These are phyloP conservation scores for Eremobia ochroleuca DNA, from an alignment of 2,888 invertebrate genomes.

Conservation along the genomic window DNA sequence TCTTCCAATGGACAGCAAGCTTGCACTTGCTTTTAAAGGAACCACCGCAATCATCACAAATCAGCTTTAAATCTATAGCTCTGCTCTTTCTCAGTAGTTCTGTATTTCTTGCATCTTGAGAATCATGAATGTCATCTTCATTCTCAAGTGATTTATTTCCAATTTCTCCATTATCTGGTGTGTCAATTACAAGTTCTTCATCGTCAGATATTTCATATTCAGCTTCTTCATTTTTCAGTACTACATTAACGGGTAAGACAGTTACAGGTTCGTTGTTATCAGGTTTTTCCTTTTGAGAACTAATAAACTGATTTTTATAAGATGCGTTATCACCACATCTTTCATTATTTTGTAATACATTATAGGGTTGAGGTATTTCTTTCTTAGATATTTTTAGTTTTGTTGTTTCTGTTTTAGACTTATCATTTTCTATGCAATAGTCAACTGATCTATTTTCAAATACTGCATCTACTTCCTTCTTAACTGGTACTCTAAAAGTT, in stretches of 20 bases:
- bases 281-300: not conserved
- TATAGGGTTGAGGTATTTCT: not conserved
- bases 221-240: slow-evolving; percentile 25
- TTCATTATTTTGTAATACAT: not conserved
- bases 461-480: slow-evolving; percentile 36
- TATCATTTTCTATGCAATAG: not conserved
- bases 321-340: not conserved
- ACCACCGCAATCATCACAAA: slow-evolving; percentile 71
- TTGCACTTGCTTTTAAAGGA: slow-evolving; percentile 76
- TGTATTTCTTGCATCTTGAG: not conserved
- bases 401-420: slow-evolving; percentile 5
- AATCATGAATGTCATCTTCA: not conserved
- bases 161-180: not conserved
- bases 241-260: not conserved
- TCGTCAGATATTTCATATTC: slow-evolving; percentile 4
- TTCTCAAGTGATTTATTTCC: not conserved
- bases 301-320: not conserved
- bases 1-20: slow-evolving; percentile 76
- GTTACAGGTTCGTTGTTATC: not conserved
- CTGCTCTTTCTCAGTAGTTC: slow-evolving; percentile 28
- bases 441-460: slow-evolving; percentile 1
- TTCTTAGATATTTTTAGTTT: slow-evolving; percentile 9
- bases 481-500: slow-evolving; percentile 34
- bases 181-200: slow-evolving; percentile 8
- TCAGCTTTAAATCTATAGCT: slow-evolving; percentile 54